A percentile compares a stretch with the other conserved stretches of the same genome.
These are phyloP conservation scores for Mayetiola destructor DNA, from an alignment of 2,888 invertebrate genomes.

Conservation along the genomic window DNA sequence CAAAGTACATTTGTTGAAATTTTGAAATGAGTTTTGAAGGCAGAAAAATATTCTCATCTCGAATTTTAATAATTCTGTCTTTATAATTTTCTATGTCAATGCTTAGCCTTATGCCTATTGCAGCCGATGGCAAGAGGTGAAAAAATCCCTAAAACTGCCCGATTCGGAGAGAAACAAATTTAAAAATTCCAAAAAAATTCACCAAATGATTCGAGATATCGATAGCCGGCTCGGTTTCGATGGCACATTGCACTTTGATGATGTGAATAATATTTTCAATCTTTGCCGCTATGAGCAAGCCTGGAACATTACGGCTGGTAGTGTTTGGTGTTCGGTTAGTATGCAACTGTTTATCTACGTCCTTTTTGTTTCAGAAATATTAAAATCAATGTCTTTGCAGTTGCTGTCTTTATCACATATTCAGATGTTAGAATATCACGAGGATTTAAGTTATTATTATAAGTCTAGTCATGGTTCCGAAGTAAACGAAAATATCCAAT, in stretches of 20 bases:
- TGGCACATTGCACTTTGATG: slow-evolving; percentile 33
- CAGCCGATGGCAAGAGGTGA: background rate
- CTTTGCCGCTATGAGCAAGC: slow-evolving; percentile 71
- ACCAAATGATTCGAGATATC: slow-evolving; percentile 34
- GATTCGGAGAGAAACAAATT: slow-evolving; percentile 28
- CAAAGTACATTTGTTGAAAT: background rate
- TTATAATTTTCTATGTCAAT: background rate
- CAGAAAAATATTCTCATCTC: too few species aligned
- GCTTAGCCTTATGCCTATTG: slow-evolving; percentile 2
- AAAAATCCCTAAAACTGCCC: slow-evolving; percentile 18
- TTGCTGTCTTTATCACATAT: slow-evolving; percentile 58
- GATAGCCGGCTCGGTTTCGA: slow-evolving; percentile 38
- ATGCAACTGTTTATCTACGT: background rate
- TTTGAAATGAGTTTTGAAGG: background rate
- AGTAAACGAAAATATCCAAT: slow-evolving; percentile 51
- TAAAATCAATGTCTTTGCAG: slow-evolving; percentile 25
- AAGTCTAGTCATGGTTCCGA: slow-evolving; percentile 56
- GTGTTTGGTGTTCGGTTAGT: slow-evolving; percentile 63
- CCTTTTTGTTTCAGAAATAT: background rate
- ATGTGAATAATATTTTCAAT: slow-evolving; percentile 54
- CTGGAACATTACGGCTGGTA: slow-evolving; percentile 49
- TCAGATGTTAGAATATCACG: slow-evolving; percentile 56
- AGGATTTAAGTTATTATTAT: slow-evolving; percentile 63
- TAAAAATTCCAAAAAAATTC: slow-evolving; percentile 19
- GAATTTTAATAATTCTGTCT: background rate